A percentile compares a stretch with the other conserved stretches of the same genome.
These are phyloP conservation scores for Caenorhabditis doughertyi DNA, from an alignment of 2,888 invertebrate species.

Conservation along the genomic window DNA sequence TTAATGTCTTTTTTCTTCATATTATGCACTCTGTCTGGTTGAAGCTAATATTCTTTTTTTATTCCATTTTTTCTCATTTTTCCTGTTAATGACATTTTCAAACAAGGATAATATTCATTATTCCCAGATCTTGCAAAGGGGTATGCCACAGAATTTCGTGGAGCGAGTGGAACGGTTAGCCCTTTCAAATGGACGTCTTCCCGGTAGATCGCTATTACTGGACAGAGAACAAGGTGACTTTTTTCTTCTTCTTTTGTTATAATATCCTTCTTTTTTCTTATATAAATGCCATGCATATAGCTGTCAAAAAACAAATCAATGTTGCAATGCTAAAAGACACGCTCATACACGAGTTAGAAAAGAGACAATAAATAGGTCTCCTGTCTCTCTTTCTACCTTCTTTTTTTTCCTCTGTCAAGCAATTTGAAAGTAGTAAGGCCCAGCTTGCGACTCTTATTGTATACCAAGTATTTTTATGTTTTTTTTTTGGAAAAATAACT, in stretches of 20 bases:
- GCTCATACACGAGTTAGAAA: conserved; percentile 16
- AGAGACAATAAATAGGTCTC: conserved; percentile 46
- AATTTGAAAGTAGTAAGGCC: too few relatives aligned
- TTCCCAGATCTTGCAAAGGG: background rate
- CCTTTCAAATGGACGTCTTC: conserved; percentile 67
- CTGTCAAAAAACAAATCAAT: conserved; percentile 33
- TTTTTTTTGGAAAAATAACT: too few relatives aligned
- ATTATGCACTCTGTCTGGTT: too few relatives aligned
- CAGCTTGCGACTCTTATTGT: background rate
- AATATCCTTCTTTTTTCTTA: background rate
- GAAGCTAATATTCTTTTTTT: too few relatives aligned
- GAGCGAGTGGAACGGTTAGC: conserved; percentile 67
- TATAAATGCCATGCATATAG: too few relatives aligned
- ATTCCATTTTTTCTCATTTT: background rate
- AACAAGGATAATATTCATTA: background rate
- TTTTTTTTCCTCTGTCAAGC: conserved; percentile 22
- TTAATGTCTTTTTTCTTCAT: too few relatives aligned
- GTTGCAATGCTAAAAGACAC: conserved; percentile 32
- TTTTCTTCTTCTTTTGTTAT: background rate
- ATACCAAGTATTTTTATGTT: background rate
- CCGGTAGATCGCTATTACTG: conserved; percentile 67
- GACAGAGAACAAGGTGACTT: conserved; percentile 69
- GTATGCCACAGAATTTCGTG: conserved; percentile 69
- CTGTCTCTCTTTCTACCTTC: background rate
- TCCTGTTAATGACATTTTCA: too few relatives aligned